Percentiles rank a stretch among this genome's conserved stretches.
Evolutionary conservation across 2,113 vertebrate genomes (phyloP).

Genomic region (Leiothrix lutea): DNA sequence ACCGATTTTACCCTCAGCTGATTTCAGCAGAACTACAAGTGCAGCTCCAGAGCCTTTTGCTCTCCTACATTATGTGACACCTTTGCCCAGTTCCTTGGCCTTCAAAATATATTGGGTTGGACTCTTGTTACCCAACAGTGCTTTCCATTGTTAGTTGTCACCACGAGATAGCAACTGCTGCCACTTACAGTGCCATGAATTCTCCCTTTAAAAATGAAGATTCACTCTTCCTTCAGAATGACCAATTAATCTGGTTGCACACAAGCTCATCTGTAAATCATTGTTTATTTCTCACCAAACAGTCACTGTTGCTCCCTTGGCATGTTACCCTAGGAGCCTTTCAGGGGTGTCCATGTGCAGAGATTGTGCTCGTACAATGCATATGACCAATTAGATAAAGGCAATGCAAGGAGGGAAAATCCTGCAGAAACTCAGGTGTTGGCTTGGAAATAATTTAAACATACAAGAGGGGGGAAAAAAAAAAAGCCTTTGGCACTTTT

Average conservation of each 20-base stretch:
- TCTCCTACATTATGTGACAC: neutral
- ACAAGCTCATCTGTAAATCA: neutral
- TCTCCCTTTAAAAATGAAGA: neutral
- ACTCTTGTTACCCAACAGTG: neutral
- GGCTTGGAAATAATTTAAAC: slow-evolving; percentile 20
- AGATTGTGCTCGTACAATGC: neutral
- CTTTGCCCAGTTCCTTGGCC: neutral
- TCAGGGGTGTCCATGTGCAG: neutral
- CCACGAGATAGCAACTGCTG: neutral
- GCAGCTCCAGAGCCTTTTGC: neutral
- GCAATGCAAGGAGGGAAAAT: neutral
- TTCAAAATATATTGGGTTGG: neutral
- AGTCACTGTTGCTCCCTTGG: neutral
- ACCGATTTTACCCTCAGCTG: neutral
- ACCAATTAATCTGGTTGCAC: neutral
- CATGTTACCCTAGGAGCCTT: neutral
- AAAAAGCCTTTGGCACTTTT: slow-evolving; percentile 23
- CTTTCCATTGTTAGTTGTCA: neutral
- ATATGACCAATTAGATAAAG: neutral
- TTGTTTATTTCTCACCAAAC: neutral
- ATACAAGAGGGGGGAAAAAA: neutral
- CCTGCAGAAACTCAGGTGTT: neutral
- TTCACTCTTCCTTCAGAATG: neutral
- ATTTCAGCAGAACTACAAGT: slow-evolving; percentile 16
- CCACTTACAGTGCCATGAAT: neutral